A percentile compares a stretch with the other conserved stretches of the same genome.
phyloP scores from a whole-genome alignment of 2,113 vertebrate genomes.

The Verasper variegatus region DNA sequence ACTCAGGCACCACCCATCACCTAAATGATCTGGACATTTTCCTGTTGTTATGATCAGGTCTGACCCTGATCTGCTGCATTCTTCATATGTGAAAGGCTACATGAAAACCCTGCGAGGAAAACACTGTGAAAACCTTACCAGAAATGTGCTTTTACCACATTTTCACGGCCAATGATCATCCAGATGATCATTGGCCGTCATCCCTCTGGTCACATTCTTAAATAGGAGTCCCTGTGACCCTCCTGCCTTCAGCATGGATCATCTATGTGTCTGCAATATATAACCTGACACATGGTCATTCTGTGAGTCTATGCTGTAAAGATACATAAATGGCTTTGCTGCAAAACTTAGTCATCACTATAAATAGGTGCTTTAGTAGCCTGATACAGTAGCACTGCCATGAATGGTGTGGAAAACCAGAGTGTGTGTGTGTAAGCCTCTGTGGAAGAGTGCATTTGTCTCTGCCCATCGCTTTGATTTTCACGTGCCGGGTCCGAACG shows the following conservation, averaged over 20 bases:
- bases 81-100: no score
- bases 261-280: constrained; percentile 2
- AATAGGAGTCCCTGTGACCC: neutral
- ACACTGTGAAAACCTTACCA: no score
- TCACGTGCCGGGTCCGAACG: constrained; percentile 54
- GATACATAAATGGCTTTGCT: constrained; percentile 55
- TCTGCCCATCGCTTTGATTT: constrained; percentile 45
- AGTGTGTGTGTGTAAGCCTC: constrained; percentile 22
- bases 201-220: neutral
- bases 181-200: neutral
- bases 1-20: no score
- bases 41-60: no score
- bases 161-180: neutral
- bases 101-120: no score
- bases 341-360: constrained; percentile 53
- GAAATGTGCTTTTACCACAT: neutral
- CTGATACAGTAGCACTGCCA: constrained; percentile 62
- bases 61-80: no score
- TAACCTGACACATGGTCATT: constrained; percentile 10
- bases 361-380: constrained; percentile 60
- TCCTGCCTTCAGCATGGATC: neutral
- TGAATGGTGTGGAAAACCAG: constrained; percentile 70
- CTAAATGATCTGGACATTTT: no score
- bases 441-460: constrained; percentile 35
- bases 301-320: constrained; percentile 18